Conservation (phyloP, 2,888 invertebrate species). For the Eupithecia exiguata region DNA sequence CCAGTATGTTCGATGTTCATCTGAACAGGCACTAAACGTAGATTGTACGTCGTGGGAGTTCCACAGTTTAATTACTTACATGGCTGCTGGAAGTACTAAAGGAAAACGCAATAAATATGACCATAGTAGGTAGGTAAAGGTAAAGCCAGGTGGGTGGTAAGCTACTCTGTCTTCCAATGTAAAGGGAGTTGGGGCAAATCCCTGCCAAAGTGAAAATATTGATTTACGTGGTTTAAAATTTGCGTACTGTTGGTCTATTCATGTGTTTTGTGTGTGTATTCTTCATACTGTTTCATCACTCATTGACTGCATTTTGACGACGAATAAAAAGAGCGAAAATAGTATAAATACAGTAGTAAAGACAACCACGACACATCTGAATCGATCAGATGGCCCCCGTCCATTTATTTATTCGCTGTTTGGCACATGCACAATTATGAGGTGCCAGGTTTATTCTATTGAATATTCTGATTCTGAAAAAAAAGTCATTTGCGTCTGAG, state of each 20-base stretch:
- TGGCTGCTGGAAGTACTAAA: constrained; percentile 9
- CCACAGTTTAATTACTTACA: constrained; percentile 13
- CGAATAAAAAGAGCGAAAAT: background rate
- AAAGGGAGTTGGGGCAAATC: background rate
- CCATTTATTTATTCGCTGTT: too few species aligned
- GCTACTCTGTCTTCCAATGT: background rate
- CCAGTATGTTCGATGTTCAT: background rate
- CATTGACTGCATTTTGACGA: background rate
- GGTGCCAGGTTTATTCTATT: too few species aligned
- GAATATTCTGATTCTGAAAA: too few species aligned
- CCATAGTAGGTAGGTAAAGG: background rate
- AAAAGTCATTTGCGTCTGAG: too few species aligned
- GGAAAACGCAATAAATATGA: constrained; percentile 6
- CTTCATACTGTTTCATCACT: background rate
- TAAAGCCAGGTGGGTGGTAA: constrained; percentile 5
- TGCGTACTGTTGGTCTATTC: background rate
- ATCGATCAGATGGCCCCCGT: background rate
- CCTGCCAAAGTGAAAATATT: background rate
- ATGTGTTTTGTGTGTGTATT: too few species aligned
- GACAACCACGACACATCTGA: too few species aligned
- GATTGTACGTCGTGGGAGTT: constrained; percentile 12
- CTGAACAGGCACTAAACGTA: background rate
- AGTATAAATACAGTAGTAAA: too few species aligned
- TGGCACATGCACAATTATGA: too few species aligned
- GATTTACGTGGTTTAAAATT: background rate